These are phyloP conservation scores for Balearica regulorum DNA, from an alignment of 2,797 vertebrate species.

Conservation along the genomic window DNA sequence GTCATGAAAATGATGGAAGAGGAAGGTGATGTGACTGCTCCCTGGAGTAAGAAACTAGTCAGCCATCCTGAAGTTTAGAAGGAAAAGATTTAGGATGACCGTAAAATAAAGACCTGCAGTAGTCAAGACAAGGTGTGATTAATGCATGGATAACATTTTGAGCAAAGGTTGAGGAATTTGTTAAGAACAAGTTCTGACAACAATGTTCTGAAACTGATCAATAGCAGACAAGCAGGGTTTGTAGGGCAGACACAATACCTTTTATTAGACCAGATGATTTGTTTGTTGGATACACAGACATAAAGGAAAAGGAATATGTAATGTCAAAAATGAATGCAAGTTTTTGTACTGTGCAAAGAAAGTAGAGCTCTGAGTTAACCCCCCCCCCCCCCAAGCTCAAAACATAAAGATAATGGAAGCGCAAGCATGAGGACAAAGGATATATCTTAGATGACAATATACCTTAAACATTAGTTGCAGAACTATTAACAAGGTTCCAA, in stretches of 20 bases:
- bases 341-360: background rate
- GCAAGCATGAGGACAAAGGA: background rate
- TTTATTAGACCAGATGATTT: background rate
- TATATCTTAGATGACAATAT: background rate
- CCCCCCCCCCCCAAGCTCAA: background rate
- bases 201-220: background rate
- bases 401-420: background rate
- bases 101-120: constrained; percentile 35
- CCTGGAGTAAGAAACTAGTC: constrained; percentile 27
- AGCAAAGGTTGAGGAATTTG: constrained; percentile 29
- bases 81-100: constrained; percentile 39
- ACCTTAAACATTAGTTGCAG: background rate
- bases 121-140: constrained; percentile 46
- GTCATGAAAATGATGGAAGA: constrained; percentile 50
- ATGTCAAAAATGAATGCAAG: background rate
- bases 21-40: constrained; percentile 7
- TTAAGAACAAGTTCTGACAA: constrained; percentile 34
- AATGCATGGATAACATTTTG: constrained; percentile 42
- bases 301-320: background rate
- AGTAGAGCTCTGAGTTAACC: background rate
- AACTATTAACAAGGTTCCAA: background rate
- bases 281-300: background rate
- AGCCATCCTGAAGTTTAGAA: constrained; percentile 43
- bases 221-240: background rate
- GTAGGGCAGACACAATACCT: background rate